These are phyloP conservation scores for Ctenopoma kingsleyae DNA, from an alignment of 2,797 vertebrate genomes.

Conservation along the genomic window DNA sequence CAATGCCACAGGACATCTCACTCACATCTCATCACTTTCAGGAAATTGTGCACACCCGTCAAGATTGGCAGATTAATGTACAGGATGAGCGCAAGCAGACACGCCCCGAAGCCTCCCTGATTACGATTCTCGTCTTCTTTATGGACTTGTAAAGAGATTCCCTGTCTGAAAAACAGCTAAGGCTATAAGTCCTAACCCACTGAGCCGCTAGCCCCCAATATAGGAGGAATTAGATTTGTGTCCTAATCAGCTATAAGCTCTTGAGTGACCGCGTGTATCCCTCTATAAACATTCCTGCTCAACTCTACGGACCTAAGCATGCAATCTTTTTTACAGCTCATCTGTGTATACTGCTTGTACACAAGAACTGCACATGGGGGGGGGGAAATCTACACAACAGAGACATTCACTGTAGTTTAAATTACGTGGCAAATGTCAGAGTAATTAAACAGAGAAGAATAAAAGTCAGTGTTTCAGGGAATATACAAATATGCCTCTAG, in stretches of 20 bases:
- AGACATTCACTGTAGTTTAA: slow-evolving; percentile 47
- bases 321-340: slow-evolving; percentile 56
- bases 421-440: slow-evolving; percentile 57
- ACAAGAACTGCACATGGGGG: slow-evolving; percentile 26
- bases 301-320: slow-evolving; percentile 44
- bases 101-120: slow-evolving; percentile 67
- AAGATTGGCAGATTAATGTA: slow-evolving; percentile 72
- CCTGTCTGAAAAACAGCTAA: slow-evolving; percentile 63
- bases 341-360: slow-evolving; percentile 45
- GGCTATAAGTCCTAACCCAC: slow-evolving; percentile 60
- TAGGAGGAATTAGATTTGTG: slow-evolving; percentile 77
- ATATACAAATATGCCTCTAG: slow-evolving; percentile 44
- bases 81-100: slow-evolving; percentile 46
- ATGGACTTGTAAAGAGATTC: slow-evolving; percentile 74
- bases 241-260: slow-evolving; percentile 73
- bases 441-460: slow-evolving; percentile 38
- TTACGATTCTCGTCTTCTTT: slow-evolving; percentile 63
- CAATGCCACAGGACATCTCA: slow-evolving; percentile 61
- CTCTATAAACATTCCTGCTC: slow-evolving; percentile 51
- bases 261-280: slow-evolving; percentile 65
- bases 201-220: slow-evolving; percentile 64
- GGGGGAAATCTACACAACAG: slow-evolving; percentile 45
- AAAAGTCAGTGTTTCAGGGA: slow-evolving; percentile 41
- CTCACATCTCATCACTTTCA: slow-evolving; percentile 65
- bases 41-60: slow-evolving; percentile 59